Percentiles rank a stretch among this genome's conserved stretches.
Evolutionary conservation across 2,888 invertebrate genomes (phyloP).

Genomic region (Caenorhabditis sp.): DNA sequence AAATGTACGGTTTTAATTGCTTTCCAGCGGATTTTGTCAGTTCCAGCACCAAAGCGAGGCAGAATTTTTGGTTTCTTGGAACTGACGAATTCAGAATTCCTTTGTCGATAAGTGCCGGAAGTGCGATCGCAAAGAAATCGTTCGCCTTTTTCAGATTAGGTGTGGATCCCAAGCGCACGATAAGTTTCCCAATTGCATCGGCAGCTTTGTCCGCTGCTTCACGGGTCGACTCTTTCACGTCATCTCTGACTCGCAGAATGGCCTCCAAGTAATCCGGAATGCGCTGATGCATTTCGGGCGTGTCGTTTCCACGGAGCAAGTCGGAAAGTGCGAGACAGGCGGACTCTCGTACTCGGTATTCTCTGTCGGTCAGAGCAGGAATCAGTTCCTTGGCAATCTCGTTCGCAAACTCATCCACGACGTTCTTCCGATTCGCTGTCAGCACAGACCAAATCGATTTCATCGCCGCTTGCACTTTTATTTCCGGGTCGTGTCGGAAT

Average conservation of each 20-base stretch:
- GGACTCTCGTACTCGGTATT: conserved; percentile 92
- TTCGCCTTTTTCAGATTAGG: conserved; percentile 58
- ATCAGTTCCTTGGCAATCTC: conserved; percentile 88
- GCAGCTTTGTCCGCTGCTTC: conserved; percentile 80
- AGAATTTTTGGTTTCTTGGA: conserved; percentile 60
- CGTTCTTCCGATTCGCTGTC: conserved; percentile 89
- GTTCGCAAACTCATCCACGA: conserved; percentile 88
- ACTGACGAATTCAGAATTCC: conserved; percentile 64
- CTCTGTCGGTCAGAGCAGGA: conserved; percentile 87
- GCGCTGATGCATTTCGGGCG: conserved; percentile 80
- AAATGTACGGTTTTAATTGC: conserved; percentile 87
- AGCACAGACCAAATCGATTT: conserved; percentile 93
- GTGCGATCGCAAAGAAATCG: conserved; percentile 53
- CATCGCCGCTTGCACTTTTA: conserved; percentile 93
- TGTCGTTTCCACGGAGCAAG: conserved; percentile 84
- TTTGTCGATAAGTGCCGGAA: conserved; percentile 66
- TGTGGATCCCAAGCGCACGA: conserved; percentile 49
- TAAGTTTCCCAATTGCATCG: conserved; percentile 79
- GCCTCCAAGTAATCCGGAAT: conserved; percentile 86
- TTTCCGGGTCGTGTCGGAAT: conserved; percentile 93
- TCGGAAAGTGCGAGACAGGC: conserved; percentile 89
- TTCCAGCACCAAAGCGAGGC: conserved; percentile 88
- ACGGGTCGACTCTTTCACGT: conserved; percentile 85
- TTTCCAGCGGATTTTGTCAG: conserved; percentile 88
- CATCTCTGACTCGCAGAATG: conserved; percentile 92